These are phyloP conservation scores for Drymodes brunneopygia DNA, from an alignment of 2,113 vertebrate species.

Conservation along the genomic window DNA sequence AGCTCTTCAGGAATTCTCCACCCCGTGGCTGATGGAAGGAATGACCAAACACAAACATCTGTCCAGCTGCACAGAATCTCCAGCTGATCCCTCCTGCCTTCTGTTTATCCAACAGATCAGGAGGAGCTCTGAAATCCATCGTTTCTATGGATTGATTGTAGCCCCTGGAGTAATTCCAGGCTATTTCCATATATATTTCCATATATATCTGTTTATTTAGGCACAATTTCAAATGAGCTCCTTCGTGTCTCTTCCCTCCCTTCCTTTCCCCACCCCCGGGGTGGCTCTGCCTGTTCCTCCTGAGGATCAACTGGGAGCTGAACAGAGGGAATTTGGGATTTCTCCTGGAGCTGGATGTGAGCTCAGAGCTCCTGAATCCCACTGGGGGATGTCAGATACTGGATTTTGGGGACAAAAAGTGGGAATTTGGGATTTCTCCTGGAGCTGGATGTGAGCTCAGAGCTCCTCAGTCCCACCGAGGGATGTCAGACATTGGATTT, in stretches of 20 bases:
- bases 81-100: not conserved
- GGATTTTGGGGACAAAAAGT: too few relatives aligned
- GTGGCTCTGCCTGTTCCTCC: not conserved
- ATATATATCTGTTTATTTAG: not conserved
- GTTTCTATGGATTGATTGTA: slow-evolving; percentile 55
- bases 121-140: slow-evolving; percentile 4
- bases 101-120: slow-evolving; percentile 9
- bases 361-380: too few relatives aligned
- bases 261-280: not conserved
- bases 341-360: too few relatives aligned
- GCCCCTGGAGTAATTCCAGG: slow-evolving; percentile 40
- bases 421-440: too few relatives aligned
- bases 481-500: too few relatives aligned
- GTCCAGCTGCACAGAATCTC: not conserved
- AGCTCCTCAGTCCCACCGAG: too few relatives aligned
- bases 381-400: too few relatives aligned
- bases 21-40: not conserved
- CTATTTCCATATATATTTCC: too few relatives aligned
- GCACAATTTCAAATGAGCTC: slow-evolving; percentile 32
- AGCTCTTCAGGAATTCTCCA: not conserved
- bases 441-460: too few relatives aligned
- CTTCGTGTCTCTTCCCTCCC: not conserved
- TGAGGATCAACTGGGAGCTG: not conserved
- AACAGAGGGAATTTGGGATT: not conserved
- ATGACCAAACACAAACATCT: not conserved